These are phyloP conservation scores for Nymphalis c-album DNA, from an alignment of 2,888 invertebrate genomes.

Conservation along the genomic window DNA sequence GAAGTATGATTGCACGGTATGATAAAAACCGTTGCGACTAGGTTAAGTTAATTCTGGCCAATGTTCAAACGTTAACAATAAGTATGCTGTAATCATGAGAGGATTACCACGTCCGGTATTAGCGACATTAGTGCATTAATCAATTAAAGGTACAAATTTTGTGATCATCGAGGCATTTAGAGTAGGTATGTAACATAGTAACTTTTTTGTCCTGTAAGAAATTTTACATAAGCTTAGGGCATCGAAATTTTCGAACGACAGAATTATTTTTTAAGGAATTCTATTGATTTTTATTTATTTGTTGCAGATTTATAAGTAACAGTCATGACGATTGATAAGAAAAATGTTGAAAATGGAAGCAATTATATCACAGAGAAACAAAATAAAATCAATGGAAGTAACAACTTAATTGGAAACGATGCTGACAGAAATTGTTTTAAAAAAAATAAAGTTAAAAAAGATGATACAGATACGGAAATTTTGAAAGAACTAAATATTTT, in stretches of 20 bases:
- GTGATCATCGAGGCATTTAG: slow-evolving; percentile 31
- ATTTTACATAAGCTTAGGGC: too few species aligned
- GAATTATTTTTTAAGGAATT: too few species aligned
- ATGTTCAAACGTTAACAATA: slow-evolving; percentile 63
- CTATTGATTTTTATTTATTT: slow-evolving; percentile 19
- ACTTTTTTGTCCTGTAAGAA: neutral
- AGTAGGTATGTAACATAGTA: neutral
- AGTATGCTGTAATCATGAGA: slow-evolving; percentile 71
- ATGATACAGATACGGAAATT: slow-evolving; percentile 52
- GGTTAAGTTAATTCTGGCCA: slow-evolving; percentile 65
- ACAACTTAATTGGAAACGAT: slow-evolving; percentile 66
- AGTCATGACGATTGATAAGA: slow-evolving; percentile 39
- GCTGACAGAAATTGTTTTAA: slow-evolving; percentile 63
- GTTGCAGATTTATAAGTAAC: slow-evolving; percentile 32
- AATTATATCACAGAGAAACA: slow-evolving; percentile 52
- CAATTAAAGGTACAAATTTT: slow-evolving; percentile 58
- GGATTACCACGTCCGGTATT: slow-evolving; percentile 73
- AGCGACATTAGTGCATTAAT: slow-evolving; percentile 60
- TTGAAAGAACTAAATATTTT: slow-evolving; percentile 78
- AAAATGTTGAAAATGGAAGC: slow-evolving; percentile 50
- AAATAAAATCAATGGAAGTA: slow-evolving; percentile 52
- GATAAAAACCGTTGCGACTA: slow-evolving; percentile 54
- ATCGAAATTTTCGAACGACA: too few species aligned
- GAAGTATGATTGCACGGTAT: too few species aligned
- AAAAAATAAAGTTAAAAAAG: slow-evolving; percentile 44